Percentiles rank a stretch among this genome's conserved stretches.
Evolutionary conservation across 2,113 vertebrate species (phyloP).

Genomic region (Percopsis transmontana): DNA sequence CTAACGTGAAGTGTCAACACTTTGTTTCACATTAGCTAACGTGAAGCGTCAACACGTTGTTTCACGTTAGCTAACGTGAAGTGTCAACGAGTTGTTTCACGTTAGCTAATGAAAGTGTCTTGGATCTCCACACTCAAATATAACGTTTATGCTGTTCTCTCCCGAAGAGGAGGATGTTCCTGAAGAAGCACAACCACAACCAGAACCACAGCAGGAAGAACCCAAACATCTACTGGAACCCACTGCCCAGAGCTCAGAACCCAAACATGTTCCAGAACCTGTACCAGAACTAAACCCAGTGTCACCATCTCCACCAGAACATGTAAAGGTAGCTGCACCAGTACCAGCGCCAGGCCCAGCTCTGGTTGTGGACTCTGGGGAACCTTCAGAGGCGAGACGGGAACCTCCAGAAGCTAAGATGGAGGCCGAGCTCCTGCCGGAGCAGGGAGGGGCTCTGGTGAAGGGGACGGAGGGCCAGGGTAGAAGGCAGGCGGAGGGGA

Average conservation of each 20-base stretch:
- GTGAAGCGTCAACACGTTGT: no score
- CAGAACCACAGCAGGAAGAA: slow-evolving; percentile 40
- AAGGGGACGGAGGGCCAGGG: slow-evolving; percentile 22
- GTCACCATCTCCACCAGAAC: slow-evolving; percentile 8
- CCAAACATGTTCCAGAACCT: slow-evolving; percentile 10
- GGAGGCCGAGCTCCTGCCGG: slow-evolving; percentile 22
- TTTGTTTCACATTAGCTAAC: no score
- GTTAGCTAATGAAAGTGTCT: no score
- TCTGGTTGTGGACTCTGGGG: slow-evolving; percentile 4
- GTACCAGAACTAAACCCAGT: background rate
- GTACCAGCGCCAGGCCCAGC: background rate
- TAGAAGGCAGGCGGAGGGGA: slow-evolving; percentile 14
- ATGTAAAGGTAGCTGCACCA: slow-evolving; percentile 8
- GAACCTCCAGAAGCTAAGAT: slow-evolving; percentile 4
- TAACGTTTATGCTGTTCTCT: slow-evolving; percentile 6
- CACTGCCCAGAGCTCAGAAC: background rate
- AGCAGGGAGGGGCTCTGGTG: slow-evolving; percentile 20
- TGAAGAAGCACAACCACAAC: slow-evolving; percentile 45
- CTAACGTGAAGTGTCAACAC: no score
- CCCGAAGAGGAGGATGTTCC: slow-evolving; percentile 60
- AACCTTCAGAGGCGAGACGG: slow-evolving; percentile 21
- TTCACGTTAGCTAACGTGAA: no score
- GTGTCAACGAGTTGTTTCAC: no score
- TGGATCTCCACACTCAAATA: background rate
- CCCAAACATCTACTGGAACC: slow-evolving; percentile 1